These are phyloP conservation scores for Leptopilina clavipes DNA, from an alignment of 1,140 invertebrate genomes.

Conservation along the genomic window DNA sequence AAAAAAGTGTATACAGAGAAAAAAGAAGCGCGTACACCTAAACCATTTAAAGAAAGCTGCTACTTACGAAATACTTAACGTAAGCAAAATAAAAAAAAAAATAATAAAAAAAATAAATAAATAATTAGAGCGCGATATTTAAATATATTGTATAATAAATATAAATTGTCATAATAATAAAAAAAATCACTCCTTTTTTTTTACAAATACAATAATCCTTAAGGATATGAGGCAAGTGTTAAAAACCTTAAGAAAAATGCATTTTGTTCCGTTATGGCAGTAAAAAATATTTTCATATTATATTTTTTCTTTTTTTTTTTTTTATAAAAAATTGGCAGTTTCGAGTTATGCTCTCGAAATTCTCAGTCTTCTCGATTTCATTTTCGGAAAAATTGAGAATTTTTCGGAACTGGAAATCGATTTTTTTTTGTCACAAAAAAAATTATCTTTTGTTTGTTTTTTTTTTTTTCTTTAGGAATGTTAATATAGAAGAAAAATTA, in stretches of 20 bases:
- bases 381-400: constrained; percentile 28
- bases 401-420: constrained; percentile 37
- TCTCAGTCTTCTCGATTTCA: constrained; percentile 45
- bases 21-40: constrained; percentile 58
- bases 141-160: constrained; percentile 5
- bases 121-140: constrained; percentile 53
- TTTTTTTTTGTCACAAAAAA: background rate
- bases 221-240: constrained; percentile 36
- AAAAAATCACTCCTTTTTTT: constrained; percentile 39
- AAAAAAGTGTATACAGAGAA: constrained; percentile 53
- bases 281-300: constrained; percentile 40
- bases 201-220: constrained; percentile 45
- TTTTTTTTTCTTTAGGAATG: constrained; percentile 38
- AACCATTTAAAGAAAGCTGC: constrained; percentile 56
- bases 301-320: constrained; percentile 35
- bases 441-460: constrained; percentile 6
- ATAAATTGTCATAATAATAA: constrained; percentile 27
- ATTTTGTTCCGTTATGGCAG: constrained; percentile 63
- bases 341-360: constrained; percentile 51
- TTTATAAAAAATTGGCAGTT: constrained; percentile 63
- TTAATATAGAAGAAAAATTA: constrained; percentile 37
- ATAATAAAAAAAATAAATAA: constrained; percentile 48
- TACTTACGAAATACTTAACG: constrained; percentile 43
- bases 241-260: constrained; percentile 57
- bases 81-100: constrained; percentile 48